Base-by-base conservation (phyloP, 2,888 invertebrate species). In the Prenolepis imparis region DNA sequence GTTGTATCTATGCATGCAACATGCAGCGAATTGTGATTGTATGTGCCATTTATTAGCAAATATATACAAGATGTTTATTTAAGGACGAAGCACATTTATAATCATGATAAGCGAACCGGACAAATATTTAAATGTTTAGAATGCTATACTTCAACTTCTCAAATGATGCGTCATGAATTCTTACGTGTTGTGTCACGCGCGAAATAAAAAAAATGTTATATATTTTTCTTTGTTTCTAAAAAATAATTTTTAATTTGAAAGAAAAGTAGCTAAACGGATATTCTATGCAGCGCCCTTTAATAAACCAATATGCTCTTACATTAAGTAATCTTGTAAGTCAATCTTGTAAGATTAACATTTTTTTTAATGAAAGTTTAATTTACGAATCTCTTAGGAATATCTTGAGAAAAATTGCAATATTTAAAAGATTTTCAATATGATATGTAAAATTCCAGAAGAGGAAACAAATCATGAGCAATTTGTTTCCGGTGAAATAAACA, bases 1-100 rank as follows among this genome's bases (percentile, higher is more conserved):
- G 66, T 68, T 63, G 70, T 55, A 52, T 64, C 48, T 85, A 87
- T 83, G 41, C 84, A 83, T 87, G 80, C 85, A 87, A 63, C 87
- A 83, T 87, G 87, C 88, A 83, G 55, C 70, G 70, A 82, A 3
- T 74, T 48, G 21, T 32, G 18, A 28, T 32, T 73, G 61, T 61
- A 61, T 28, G 32, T 32, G 48, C 15, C 11, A 48, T 36, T 63
- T 63, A 64, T 63, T 74, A 63, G 18, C 9, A n/a, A 39, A 41
- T 55, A 55, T 59, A 59, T 59, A 73, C 41, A 61, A 59, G n/a
- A 32, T 32, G n/a, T 74, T 74, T 61, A 74, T 61, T 74, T 74
- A 28, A 61, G 73, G 61, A 73, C 28, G 57, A 4, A 41, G n/a
- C 41, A 15, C n/a, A 52, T 52, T 52, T 41, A 4, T 61, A 28